Evolutionary conservation across 2,888 invertebrate genomes (phyloP), one percentile per base, ranked within the genome.

Genomic region (Norana najaformis): DNA sequence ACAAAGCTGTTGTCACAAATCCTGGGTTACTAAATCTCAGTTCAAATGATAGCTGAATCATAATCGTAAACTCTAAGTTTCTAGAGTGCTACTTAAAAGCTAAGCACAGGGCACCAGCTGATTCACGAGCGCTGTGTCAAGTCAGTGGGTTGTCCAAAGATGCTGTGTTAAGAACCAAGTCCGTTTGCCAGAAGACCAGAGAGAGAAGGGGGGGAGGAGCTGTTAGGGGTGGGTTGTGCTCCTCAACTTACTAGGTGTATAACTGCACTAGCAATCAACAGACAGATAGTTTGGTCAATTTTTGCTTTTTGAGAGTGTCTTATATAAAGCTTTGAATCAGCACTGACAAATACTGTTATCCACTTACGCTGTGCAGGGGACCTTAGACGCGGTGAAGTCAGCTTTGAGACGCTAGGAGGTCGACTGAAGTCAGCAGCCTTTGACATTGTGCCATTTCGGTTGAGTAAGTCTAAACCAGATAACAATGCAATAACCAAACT

Each of bases 301-400:
- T n/a, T 69, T 69, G 53, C 0, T n/a, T 30, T n/a, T 30, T 69
- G 16, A n/a, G 69, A 47, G 23, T 23, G 30, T 69, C 30, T n/a
- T 69, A 69, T n/a, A 30, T 1, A 69, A 8, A n/a, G 1, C n/a
- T 53, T 47, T 47, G 47, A n/a, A 69, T 69, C 69, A n/a, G 69
- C n/a, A 69, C 30, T 69, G n/a, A 30, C 30, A 69, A 69, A 30
- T n/a, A 69, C 30, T 69, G 2, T n/a, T 5, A 69, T 69, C 69
- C 69, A 85, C 85, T 85, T 37, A 85, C 85, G 35, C 37, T 85
- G 85, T 35, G 85, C 85, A 36, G 85, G 85, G 37, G 85, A 85
- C 35, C 85, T 85, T 36, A 36, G 85, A 36, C 30, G 85, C 30
- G 37, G 36, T 85, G 85, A 85, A 1, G 85, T 85, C 34, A 85